Conservation (phyloP, 1,140 invertebrate species). For the Lepeophtheirus salmonis region DNA sequence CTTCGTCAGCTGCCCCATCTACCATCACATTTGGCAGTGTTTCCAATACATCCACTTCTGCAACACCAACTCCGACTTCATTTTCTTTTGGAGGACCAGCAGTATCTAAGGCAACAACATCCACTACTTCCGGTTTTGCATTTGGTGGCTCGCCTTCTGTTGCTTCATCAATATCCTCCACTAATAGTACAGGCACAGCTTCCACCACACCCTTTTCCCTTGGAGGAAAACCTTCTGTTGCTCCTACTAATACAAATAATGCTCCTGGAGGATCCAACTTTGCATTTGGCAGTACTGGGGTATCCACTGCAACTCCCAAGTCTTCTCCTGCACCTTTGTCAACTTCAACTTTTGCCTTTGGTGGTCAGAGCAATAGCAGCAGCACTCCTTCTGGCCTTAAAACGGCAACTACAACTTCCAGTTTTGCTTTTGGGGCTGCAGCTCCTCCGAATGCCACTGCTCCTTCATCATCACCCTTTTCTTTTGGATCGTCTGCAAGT, state of each 20-base stretch:
- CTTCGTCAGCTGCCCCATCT: neutral
- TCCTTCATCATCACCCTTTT: neutral
- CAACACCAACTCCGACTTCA: neutral
- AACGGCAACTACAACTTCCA: no score
- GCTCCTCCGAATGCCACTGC: neutral
- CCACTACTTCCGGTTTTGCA: neutral
- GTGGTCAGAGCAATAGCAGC: no score
- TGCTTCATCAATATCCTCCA: neutral
- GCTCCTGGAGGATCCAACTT: no score
- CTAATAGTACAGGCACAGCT: no score
- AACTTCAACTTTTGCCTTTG: no score
- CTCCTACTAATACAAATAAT: no score
- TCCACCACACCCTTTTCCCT: neutral
- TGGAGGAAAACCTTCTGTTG: no score
- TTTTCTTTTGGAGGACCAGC: neutral
- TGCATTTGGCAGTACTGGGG: no score
- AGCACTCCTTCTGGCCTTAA: no score
- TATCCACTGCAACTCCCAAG: no score
- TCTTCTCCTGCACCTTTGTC: no score
- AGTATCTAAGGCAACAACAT: neutral
- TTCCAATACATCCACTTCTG: neutral
- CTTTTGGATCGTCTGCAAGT: neutral
- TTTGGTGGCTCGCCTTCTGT: neutral
- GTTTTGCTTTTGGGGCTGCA: neutral
- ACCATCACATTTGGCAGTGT: neutral